Base-by-base conservation (phyloP, 1,140 invertebrate genomes). In the Varroa destructor region DNA sequence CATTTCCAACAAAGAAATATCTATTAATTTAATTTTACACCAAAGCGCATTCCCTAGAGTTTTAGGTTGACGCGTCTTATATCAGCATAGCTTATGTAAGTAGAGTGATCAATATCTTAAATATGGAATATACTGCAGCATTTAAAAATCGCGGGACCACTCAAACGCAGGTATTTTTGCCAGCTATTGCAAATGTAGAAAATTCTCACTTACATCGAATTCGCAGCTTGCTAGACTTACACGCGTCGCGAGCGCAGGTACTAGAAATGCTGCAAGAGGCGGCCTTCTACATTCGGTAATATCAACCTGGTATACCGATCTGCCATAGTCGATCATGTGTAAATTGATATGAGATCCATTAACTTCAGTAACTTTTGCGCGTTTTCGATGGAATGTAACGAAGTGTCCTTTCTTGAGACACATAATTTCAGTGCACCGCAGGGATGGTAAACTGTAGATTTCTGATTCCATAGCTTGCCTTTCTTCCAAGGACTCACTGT, bases 181-280 rank as follows among this genome's bases (percentile, higher is more conserved):
- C 55, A n/a, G 55, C n/a, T n/a, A n/a, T 56, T n/a, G 10, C 10
- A n/a, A 56, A 56, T n/a, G 55, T n/a, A n/a, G 10, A n/a, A 56
- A 3, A 36, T 58, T 58, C 25, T 58, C 57, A 37, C 40, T 36
- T 42, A 36, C 40, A 42, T 42, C 25, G 6, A 58, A 58, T 5
- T 58, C 40, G 61, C 61, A 67, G 46, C 46, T 67, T 46, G 61
- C 61, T 40, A 67, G 61, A 4, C 37, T 67, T 2, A 67, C 61
- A 4, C 40, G 46, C 2, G 12, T 67, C 14, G 61, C 61, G 3
- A 46, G 40, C 46, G 12, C 1, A 2, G 61, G 61, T 14, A 40
- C 40, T 37, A 25, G 10, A 8, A 43, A 46, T 37, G 61, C 37
- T 46, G 40, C 40, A 40, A 67, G 36, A 1, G 61, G 61, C 40